Conservation (phyloP, 2,888 invertebrate genomes). For the Hermaeophaga mercurialis region DNA sequence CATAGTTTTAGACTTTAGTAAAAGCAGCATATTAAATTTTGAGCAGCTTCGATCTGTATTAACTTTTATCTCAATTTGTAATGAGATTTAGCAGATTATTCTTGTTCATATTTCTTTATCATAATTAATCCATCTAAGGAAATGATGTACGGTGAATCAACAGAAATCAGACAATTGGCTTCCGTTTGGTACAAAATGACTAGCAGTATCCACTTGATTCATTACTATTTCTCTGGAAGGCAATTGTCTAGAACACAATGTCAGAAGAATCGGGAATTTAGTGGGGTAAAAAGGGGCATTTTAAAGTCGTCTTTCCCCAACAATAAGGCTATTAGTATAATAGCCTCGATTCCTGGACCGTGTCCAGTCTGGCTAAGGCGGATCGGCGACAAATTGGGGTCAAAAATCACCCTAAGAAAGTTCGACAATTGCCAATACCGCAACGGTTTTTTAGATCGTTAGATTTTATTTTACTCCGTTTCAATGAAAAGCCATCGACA, state of each 20-base stretch:
- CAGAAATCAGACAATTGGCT: slow-evolving; percentile 11
- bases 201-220: slow-evolving; percentile 20
- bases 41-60: no score
- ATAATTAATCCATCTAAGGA: not conserved
- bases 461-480: not conserved
- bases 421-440: slow-evolving; percentile 40
- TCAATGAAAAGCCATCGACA: no score
- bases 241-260: slow-evolving; percentile 39
- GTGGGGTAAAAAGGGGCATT: slow-evolving; percentile 47
- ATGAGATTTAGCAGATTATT: no score
- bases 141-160: slow-evolving; percentile 21
- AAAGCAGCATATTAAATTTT: no score
- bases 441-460: not conserved
- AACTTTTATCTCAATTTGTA: no score
- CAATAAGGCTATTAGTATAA: slow-evolving; percentile 59
- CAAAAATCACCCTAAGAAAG: slow-evolving; percentile 55
- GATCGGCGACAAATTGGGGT: slow-evolving; percentile 56
- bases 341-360: slow-evolving; percentile 57
- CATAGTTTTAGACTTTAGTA: no score
- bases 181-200: slow-evolving; percentile 15
- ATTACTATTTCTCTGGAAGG: slow-evolving; percentile 24
- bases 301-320: slow-evolving; percentile 54
- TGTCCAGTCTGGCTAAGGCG: slow-evolving; percentile 57
- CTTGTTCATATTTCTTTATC: no score
- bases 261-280: slow-evolving; percentile 36